phyloP scores from a whole-genome alignment of 2,888 invertebrate species.

The Opisthograptis luteolata region DNA sequence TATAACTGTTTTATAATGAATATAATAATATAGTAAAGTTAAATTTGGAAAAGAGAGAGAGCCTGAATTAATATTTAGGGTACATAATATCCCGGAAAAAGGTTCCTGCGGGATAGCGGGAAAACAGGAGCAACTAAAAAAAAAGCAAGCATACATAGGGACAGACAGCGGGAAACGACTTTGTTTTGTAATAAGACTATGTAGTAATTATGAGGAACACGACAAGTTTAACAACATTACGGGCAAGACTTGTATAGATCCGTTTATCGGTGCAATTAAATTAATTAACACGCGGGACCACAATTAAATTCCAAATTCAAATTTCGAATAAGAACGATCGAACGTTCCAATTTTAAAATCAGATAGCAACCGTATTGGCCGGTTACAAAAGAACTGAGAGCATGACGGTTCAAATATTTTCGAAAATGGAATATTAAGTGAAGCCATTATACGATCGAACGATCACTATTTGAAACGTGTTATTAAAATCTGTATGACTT shows the following conservation, averaged over 20 bases:
- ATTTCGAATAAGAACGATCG: constrained; percentile 70
- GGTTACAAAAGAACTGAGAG: constrained; percentile 77
- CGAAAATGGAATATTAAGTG: constrained; percentile 83
- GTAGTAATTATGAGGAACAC: too few relatives aligned
- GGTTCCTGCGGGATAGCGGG: too few relatives aligned
- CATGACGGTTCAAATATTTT: constrained; percentile 83
- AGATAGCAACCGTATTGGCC: constrained; percentile 72
- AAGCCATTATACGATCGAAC: constrained; percentile 78
- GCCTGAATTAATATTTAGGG: too few relatives aligned
- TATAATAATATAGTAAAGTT: too few relatives aligned
- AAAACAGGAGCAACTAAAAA: too few relatives aligned
- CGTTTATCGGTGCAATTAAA: constrained; percentile 38
- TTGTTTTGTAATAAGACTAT: too few relatives aligned
- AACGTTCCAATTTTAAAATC: constrained; percentile 80
- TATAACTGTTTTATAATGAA: neutral
- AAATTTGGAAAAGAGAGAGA: too few relatives aligned
- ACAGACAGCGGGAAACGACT: too few relatives aligned
- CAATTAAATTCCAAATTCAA: constrained; percentile 62
- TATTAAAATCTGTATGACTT: constrained; percentile 65
- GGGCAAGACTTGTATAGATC: neutral
- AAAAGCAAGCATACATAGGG: too few relatives aligned
- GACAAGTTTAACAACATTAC: too few relatives aligned
- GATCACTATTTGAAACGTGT: constrained; percentile 73
- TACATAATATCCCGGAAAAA: too few relatives aligned
- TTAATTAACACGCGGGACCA: constrained; percentile 53